A percentile compares a stretch with the other conserved stretches of the same genome.
These are phyloP conservation scores for Merodon equestris DNA, from an alignment of 2,888 invertebrate genomes.

Conservation along the genomic window DNA sequence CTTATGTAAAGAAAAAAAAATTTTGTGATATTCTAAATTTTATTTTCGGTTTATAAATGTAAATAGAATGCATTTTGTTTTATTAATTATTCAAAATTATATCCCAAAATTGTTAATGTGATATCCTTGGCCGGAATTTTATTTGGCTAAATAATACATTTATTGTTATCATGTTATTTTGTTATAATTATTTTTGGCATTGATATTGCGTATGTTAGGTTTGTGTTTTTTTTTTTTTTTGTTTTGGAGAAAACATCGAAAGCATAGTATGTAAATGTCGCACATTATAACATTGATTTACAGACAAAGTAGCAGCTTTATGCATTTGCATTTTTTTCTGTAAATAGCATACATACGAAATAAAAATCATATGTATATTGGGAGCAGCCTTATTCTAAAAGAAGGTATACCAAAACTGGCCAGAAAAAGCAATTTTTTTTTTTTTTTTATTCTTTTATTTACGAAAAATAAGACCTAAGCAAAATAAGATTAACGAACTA, in stretches of 20 bases:
- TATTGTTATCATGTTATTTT: constrained; percentile 62
- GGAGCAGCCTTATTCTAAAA: constrained; percentile 26
- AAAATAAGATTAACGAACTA: constrained; percentile 17
- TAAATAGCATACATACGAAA: not conserved
- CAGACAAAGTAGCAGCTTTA: too few relatives aligned
- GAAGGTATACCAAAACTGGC: constrained; percentile 60
- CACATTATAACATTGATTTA: constrained; percentile 25
- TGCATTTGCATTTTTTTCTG: too few relatives aligned
- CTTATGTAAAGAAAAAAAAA: constrained; percentile 68
- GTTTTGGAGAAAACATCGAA: constrained; percentile 59
- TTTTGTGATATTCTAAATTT: constrained; percentile 78
- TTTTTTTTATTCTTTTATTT: constrained; percentile 33
- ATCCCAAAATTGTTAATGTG: constrained; percentile 72
- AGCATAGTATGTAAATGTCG: constrained; percentile 60
- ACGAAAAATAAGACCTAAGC: constrained; percentile 41
- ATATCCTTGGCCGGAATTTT: constrained; percentile 74
- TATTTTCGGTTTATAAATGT: constrained; percentile 60
- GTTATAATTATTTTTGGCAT: constrained; percentile 70
- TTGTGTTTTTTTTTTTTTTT: not conserved
- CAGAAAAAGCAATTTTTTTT: constrained; percentile 35
- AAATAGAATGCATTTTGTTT: constrained; percentile 70
- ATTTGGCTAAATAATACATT: constrained; percentile 69
- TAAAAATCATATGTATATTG: constrained; percentile 40
- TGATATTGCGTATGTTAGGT: constrained; percentile 52
- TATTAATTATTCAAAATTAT: constrained; percentile 61